Base-by-base conservation (phyloP, 2,113 vertebrate species). In the Hirundichthys speculiger region DNA sequence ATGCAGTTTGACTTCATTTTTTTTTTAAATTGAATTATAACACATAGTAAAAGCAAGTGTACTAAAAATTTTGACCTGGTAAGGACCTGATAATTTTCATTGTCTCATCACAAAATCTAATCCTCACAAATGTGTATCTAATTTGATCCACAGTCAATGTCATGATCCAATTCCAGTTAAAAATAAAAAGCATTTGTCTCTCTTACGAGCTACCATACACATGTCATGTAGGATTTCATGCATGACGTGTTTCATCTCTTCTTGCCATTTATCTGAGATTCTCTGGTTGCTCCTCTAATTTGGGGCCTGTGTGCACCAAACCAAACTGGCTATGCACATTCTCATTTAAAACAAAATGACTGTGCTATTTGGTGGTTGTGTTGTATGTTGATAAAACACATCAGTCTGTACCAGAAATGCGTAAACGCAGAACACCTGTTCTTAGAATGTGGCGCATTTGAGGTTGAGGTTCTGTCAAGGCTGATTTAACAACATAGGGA, bases 391-490 rank as follows among this genome's bases (percentile, higher is more conserved):
- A 40, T n/a, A 18, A 34, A 61, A 22, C 21, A 15, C 27, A 8
- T 38, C 25, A 48, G 12, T 47, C 14, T 6, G 18, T 47, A 38
- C 56, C 19, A 48, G 46, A 47, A 12, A 47, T 15, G 13, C 40
- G 42, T 40, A 58, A 58, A 51, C 43, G 2, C 7, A n/a, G 41
- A 50, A 59, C 54, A 59, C 16, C 65, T 68, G 56, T 15, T 18
- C 54, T 43, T 0, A 42, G 38, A 19, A 42, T 10, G 12, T 5
- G 21, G 21, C 10, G 46, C 18, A 18, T 9, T 14, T 13, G 16
- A 19, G 30, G 11, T 43, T 30, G 16, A 19, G 30, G 11, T 43
- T 30, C 14, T 41, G 64, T 56, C 30, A 49, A 21, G 18, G 9
- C 20, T 41, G 54, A 57, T 57, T 24, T 57, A 41, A 21, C 1